Percentiles rank a stretch among this genome's conserved stretches.
Conservation (phyloP, 2,113 vertebrate species). For the Genyomyrus donnyi region DNA sequence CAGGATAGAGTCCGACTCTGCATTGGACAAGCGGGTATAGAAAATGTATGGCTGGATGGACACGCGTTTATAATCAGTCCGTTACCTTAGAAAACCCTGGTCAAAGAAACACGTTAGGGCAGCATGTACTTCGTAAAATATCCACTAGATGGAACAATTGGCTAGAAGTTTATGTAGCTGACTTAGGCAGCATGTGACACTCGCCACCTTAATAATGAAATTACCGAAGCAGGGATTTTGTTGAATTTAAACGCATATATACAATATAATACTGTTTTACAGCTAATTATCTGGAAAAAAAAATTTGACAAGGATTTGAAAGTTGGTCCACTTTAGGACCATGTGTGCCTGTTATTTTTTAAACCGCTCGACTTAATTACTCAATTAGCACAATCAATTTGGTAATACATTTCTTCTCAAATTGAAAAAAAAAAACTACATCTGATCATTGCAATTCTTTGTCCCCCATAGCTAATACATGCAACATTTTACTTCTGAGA, state of each 20-base stretch:
- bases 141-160: constrained; percentile 19
- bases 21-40: neutral
- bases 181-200: neutral
- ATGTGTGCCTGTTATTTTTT: neutral
- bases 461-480: neutral
- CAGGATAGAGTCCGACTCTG: neutral
- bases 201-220: neutral
- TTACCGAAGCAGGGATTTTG: neutral
- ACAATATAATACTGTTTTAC: neutral
- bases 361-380: neutral
- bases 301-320: neutral
- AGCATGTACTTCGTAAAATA: neutral
- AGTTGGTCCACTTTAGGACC: neutral
- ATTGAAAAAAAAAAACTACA: neutral
- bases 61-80: neutral
- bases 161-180: neutral
- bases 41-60: neutral
- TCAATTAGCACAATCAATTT: neutral
- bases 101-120: neutral
- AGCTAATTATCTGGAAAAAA: neutral
- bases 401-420: neutral
- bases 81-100: neutral
- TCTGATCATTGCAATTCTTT: neutral
- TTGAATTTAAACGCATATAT: neutral
- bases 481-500: constrained; percentile 3